Percentiles rank a stretch among this genome's conserved stretches.
These are phyloP conservation scores for Megalonaias nervosa DNA, from an alignment of 1,140 invertebrate genomes.

Conservation along the genomic window DNA sequence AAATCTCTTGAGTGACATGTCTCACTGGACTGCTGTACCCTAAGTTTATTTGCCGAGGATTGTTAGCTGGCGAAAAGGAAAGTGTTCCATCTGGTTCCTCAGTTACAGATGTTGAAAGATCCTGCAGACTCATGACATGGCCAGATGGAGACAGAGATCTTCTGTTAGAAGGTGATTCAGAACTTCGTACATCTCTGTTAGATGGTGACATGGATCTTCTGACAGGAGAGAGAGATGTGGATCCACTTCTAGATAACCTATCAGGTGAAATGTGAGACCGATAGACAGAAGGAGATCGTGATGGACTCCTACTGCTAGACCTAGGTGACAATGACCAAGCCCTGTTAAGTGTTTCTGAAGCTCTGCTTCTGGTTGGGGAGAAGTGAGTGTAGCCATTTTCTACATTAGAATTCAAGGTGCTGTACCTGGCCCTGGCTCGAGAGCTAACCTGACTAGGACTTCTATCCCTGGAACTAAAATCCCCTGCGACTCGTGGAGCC, in stretches of 20 bases:
- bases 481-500: constrained; percentile 12
- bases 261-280: no score
- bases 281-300: not conserved
- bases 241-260: not conserved
- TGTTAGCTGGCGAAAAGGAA: constrained; percentile 44
- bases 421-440: constrained; percentile 27
- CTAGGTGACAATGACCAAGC: constrained; percentile 30
- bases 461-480: constrained; percentile 23
- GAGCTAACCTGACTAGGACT: constrained; percentile 32
- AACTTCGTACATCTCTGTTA: not conserved
- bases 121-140: constrained; percentile 43
- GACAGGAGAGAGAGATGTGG: not conserved
- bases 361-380: constrained; percentile 23
- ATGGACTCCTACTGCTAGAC: constrained; percentile 24
- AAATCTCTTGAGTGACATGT: constrained; percentile 60
- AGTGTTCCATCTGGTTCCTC: constrained; percentile 46
- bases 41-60: constrained; percentile 46
- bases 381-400: constrained; percentile 16
- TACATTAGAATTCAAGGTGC: constrained; percentile 9
- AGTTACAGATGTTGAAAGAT: constrained; percentile 39
- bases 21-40: constrained; percentile 61
- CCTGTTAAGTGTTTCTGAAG: constrained; percentile 24
- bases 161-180: no score
- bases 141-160: constrained; percentile 25
- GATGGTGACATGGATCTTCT: not conserved